Evolutionary conservation across 2,888 invertebrate genomes (phyloP), one percentile per base, ranked within the genome.

Genomic region (Lasioglossum morio): DNA sequence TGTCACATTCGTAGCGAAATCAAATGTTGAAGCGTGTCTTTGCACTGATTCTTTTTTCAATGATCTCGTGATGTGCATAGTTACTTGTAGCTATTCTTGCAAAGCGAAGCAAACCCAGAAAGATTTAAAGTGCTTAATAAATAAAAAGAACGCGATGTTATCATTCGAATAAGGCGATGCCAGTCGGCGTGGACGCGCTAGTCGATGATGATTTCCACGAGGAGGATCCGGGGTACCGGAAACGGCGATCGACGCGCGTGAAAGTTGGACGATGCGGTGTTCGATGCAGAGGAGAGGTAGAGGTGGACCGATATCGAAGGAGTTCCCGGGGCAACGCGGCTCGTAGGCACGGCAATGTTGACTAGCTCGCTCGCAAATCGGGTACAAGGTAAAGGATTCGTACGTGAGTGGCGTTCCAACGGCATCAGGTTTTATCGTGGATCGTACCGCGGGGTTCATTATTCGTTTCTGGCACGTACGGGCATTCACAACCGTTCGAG

Each of bases 401-500:
- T 87, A 89, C 89, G 88, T 92, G 92, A 92, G 90, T 89, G 82
- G 91, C 88, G 90, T 92, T 90, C 91, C 87, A 89, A 90, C 89
- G 85, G 87, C 87, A 82, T 84, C 85, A 82, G 84, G 87, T 87
- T 91, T 89, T 87, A 89, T 89, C 89, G 88, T 87, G 89, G 88
- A 87, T 88, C 89, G 88, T 87, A 86, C 87, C 91, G 90, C 91
- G 88, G 34, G 92, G 92, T 92, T 91, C 90, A 88, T 92, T 92
- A 92, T 92, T 91, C 92, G 87, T 91, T 91, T 92, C 90, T 91
- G 89, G 91, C 92, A 92, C 92, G 92, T 92, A 92, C 91, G 91
- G 89, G 86, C 90, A 90, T 91, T 91, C 90, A 87, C 92, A 89
- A 90, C 88, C 90, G 88, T 88, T 84, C 85, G 78, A 85, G 81